Evolutionary conservation across 2,797 vertebrate genomes (phyloP), one percentile per base, ranked within the genome.

Genomic region (Megaceryle alcyon): DNA sequence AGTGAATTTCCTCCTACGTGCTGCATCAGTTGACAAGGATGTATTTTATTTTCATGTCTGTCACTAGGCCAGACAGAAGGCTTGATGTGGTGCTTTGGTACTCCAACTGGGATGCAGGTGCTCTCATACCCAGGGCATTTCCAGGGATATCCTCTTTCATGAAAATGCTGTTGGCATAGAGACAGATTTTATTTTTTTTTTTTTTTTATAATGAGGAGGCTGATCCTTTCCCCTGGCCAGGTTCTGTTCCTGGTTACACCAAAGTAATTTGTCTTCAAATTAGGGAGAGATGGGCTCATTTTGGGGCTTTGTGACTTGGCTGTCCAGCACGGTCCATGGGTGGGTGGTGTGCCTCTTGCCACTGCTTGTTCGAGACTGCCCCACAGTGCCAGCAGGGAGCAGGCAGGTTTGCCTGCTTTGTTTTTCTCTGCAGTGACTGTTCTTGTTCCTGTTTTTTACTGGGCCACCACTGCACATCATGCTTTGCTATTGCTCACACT

Each of bases 291-390:
- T 29, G 63, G 43, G 14, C 39, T 85, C 10, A 10, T 72, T 63
- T 16, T 3, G 31, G 35, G 35, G 7, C 12, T 33, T 64, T 5
- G 4, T 64, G 48, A 37, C 26, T 53, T 60, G 39, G 43, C 68
- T 82, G 28, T 43, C 18, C 0, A 0, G 60, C 39, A 7, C 3
- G 4, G 53, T 61, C 48, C 1, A 0, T 69, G 77, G 16, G 23
- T 13, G 43, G 21, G 10, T 73, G 44, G 31, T 1, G 3, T 72
- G 37, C 51, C 43, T 49, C 33, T 82, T 2, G 1, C 64, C 3
- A 2, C 70, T 28, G 53, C 77, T 66, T 1, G 0, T 17, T 43
- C 0, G 0, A 46, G 64, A 20, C 53, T 69, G n/a, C 9, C 51
- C 54, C 16, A 4, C 12, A 35, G 61, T 9, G 31, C 39, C 2